These are phyloP conservation scores for Cataglyphis altisquamis DNA, from an alignment of 2,888 invertebrate genomes.

Conservation along the genomic window DNA sequence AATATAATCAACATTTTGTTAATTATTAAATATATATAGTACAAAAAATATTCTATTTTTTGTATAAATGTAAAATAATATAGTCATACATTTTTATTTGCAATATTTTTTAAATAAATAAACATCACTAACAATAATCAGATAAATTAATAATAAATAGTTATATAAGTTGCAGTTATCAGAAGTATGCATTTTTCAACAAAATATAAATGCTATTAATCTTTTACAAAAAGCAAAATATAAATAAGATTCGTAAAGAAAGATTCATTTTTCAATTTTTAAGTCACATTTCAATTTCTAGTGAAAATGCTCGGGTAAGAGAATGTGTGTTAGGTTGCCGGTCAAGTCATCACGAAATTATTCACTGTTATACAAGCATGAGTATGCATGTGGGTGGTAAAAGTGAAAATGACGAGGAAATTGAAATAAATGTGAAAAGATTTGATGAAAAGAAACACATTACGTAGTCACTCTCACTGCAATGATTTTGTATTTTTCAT, in stretches of 20 bases:
- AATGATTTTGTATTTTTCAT: constrained; percentile 28
- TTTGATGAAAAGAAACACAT: constrained; percentile 23
- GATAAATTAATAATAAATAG: constrained; percentile 1
- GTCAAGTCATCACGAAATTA: constrained; percentile 8
- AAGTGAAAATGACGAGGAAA: constrained; percentile 16
- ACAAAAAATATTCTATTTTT: not conserved
- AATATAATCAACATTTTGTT: not conserved
- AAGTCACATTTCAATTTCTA: not conserved
- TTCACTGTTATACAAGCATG: constrained; percentile 1
- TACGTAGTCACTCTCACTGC: constrained; percentile 38
- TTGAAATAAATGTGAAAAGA: constrained; percentile 28
- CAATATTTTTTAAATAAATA: not conserved
- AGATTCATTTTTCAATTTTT: not conserved
- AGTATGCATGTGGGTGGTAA: constrained; percentile 5
- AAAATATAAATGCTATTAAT: not conserved
- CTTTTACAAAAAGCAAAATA: not conserved
- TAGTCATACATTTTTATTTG: not conserved
- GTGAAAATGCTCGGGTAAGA: not conserved
- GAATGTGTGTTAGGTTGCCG: not conserved
- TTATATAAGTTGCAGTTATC: not conserved
- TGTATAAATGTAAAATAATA: not conserved
- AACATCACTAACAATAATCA: constrained; percentile 9
- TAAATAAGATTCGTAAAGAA: constrained; percentile 2
- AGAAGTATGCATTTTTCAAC: not conserved
- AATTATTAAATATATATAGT: not conserved